Evolutionary conservation across 2,888 invertebrate genomes (phyloP), one percentile per base, ranked within the genome.

Genomic region (Nycteola revayana): DNA sequence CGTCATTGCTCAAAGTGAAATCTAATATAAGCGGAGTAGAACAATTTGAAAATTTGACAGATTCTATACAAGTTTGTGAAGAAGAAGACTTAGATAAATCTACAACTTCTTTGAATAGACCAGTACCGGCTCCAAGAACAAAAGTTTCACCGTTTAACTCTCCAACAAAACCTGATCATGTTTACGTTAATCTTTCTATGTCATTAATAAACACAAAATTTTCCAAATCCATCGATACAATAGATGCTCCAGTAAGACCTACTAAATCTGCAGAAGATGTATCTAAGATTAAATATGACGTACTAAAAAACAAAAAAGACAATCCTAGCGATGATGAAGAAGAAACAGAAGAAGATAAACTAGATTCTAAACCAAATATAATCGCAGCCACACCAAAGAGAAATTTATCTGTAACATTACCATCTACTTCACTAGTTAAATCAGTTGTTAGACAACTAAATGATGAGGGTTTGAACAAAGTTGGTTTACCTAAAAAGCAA

Each of bases 1-100:
- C 86, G 1, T 74, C 78, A n/a, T 47, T 79, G 22, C 63, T 74
- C 2, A 75, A 65, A 69, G 60, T 72, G 0, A 78, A 77, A 41
- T 72, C 80, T 2, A 67, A 80, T 47, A 78, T 85, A 33, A 87
- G 84, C 54, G 87, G 83, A 5, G 68, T 83, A 1, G 84, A 85
- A 41, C 65, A 86, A 39, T 92, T 92, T 68, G 91, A 93, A 69
- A 92, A 93, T 64, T 73, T 93, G 34, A 92, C 91, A 25, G 93
- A 93, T 65, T 92, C 92, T 8, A 92, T 92, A 46, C 92, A 93
- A 76, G 90, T 92, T 14, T 91, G 90, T 42, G 92, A 92, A 69
- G 89, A 90, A 44, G 83, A 71, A 28, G 60, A 69, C 10, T 66
- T 78, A 1, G 75, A 72, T 48, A 42, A 54, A 28, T 83, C 85